Evolutionary conservation across 2,113 vertebrate genomes (phyloP), one percentile per base, ranked within the genome.

Genomic region (Psittacara wagleri): DNA sequence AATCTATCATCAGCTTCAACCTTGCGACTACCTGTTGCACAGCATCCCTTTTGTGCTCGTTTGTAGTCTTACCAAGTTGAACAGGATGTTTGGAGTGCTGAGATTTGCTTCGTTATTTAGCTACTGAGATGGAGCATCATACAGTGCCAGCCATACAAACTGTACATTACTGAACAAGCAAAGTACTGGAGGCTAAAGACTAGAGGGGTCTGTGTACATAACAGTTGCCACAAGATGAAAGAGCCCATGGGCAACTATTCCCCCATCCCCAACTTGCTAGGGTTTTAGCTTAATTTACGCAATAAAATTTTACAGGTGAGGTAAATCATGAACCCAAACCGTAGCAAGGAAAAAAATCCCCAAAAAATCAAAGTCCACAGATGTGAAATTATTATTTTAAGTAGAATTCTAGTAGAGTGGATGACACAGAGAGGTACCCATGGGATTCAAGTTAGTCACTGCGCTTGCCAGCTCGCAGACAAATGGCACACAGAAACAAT

Each of bases 81-180:
- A 39, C 2, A 10, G 35, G 17, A 3, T 39, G 37, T 48, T n/a
- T 69, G 27, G 16, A 67, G 37, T 0, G 0, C 7, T 6, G 10
- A 88, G 55, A 16, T 8, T 68, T 28, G 20, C 27, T 89, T 66
- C 10, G 2, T 74, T 72, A 61, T 41, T 82, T 24, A 83, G 43
- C 28, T 64, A 14, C 12, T 9, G 62, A 63, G 37, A 41, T 10
- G 27, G 46, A 94, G 70, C 23, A 28, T 15, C 0, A 2, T 16
- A 28, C 39, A 37, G 54, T 37, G 52, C 31, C 39, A 54, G 31
- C 35, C 44, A 18, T 43, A 19, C 35, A 11, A 66, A 24, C 6
- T 3, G 24, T 23, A 51, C 39, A 41, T 46, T 27, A 51, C 61
- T 72, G 77, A 69, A 57, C 51, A n/a, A 48, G 23, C 44, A 28